Evolutionary conservation across 2,113 vertebrate species (phyloP), one percentile per base, ranked within the genome.

Genomic region (Hepsetus odoe): DNA sequence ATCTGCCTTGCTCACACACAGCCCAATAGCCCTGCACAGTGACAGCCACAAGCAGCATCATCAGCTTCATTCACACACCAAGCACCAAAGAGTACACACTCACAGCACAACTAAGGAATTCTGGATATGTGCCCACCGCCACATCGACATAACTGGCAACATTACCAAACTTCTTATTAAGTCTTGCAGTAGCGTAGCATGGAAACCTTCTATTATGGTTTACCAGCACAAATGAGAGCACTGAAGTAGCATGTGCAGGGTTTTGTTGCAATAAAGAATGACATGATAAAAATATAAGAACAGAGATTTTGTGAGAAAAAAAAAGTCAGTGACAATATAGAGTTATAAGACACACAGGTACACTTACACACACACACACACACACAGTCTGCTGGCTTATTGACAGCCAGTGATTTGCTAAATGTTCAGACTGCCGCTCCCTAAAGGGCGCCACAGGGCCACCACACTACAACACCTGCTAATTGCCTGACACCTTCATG

Each of bases 1-100:
- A 83, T 68, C 78, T 77, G 71, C 32, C 77, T 75, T 14, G n/a
- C 68, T 42, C 28, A 64, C 64, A 73, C 49, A 16, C 30, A 38
- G 18, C 55, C 58, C 33, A 76, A 76, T 76, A 66, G 38, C 67
- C 24, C 32, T 70, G 35, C 32, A 61, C 40, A 30, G 73, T 11
- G 32, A 65, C 72, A 61, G 56, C 65, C 18, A 68, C 14, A 53
- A 26, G 13, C 12, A 62, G 44, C 67, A 76, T 51, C 35, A 74
- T 35, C 51, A 62, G 49, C 56, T 42, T 53, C 13, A 61, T 30
- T 32, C 74, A 65, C 70, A 46, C 69, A 78, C 58, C 78, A 76
- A 59, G 76, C 74, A 64, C 28, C 49, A 40, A 26, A 33, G 65
- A 11, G 13, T 5, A 75, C 4, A 64, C 20, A 64, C 61, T 35